phyloP scores from a whole-genome alignment of 1,140 invertebrate genomes.

The Argopecten irradians region DNA sequence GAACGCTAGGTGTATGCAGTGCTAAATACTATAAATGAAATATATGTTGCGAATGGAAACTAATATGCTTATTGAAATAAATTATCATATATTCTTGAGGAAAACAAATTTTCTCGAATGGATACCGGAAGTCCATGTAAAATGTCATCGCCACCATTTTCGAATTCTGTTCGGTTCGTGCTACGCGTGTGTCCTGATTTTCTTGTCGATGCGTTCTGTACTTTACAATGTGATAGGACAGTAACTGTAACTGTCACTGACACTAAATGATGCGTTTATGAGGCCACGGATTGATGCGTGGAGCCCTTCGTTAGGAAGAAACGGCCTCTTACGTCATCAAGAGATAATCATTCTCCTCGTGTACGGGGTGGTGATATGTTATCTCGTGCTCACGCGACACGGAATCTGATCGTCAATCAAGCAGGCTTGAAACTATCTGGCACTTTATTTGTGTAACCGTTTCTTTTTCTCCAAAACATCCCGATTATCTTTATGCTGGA shows the following conservation, averaged over 20 bases:
- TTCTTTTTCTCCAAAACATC: background rate
- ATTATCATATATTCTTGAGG: no score
- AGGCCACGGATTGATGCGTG: background rate
- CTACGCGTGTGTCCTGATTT: background rate
- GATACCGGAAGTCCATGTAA: no score
- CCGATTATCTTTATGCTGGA: background rate
- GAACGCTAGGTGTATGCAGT: no score
- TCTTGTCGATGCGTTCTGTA: background rate
- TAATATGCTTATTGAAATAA: no score
- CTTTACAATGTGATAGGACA: background rate
- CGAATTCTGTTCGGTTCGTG: background rate
- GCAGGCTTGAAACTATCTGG: background rate
- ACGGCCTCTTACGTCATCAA: background rate
- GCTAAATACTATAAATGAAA: no score
- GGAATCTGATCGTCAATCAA: slow-evolving; percentile 5
- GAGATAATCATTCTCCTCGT: background rate
- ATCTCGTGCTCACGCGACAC: background rate
- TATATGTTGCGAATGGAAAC: no score
- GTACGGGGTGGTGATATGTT: background rate
- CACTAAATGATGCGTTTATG: background rate
- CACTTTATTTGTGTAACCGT: background rate
- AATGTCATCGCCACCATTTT: background rate
- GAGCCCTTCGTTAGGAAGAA: background rate
- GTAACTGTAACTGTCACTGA: background rate
- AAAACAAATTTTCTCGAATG: no score